Base-by-base conservation (phyloP, 2,797 vertebrate species). In the Sebastes ruberrimus region DNA sequence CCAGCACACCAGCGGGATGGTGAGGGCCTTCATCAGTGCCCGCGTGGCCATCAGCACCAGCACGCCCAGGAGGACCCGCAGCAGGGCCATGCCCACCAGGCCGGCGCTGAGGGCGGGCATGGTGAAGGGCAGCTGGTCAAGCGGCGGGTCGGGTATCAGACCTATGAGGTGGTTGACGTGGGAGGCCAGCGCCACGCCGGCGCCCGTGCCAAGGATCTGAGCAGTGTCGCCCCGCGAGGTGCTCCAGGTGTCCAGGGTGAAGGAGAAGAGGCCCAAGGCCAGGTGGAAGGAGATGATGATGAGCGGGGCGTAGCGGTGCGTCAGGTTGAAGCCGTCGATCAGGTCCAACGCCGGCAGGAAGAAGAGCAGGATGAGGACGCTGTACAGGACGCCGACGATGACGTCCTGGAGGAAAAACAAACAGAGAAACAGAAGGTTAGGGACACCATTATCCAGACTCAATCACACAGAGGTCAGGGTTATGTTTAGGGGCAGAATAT, bases 221-320 rank as follows among this genome's bases (percentile, higher is more conserved):
- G 99, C 98, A 0, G 99, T 99, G 94, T 99, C 98, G 1, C 98
- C 98, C 2, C 99, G 94, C 0, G 99, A 99, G 0, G 98, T 99
- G 94, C 99, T 99, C 99, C 99, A 99, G 3, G 97, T 98, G 89
- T 99, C 99, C 74, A 99, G 95, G 4, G 96, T 98, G 91, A 99
- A 99, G 60, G 97, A 99, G 92, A 99, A 97, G 79, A 99, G 96
- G 30, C 97, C 98, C 90, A 99, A 79, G 27, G 91, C 96, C 32
- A 97, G 88, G 77, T 98, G 97, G 18, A 99, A 90, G 14, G 95
- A 96, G 38, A 98, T 89, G 91, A 98, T 97, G 84, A 97, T 82
- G 32, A 98, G 80, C 0, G 99, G 98, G 0, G 99, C 95, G 0
- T 95, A 97, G 90, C 84, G 94, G 90, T 92, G 95, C 10, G 96